These are phyloP conservation scores for Solenopsis invicta DNA, from an alignment of 1,140 invertebrate species.

Conservation along the genomic window DNA sequence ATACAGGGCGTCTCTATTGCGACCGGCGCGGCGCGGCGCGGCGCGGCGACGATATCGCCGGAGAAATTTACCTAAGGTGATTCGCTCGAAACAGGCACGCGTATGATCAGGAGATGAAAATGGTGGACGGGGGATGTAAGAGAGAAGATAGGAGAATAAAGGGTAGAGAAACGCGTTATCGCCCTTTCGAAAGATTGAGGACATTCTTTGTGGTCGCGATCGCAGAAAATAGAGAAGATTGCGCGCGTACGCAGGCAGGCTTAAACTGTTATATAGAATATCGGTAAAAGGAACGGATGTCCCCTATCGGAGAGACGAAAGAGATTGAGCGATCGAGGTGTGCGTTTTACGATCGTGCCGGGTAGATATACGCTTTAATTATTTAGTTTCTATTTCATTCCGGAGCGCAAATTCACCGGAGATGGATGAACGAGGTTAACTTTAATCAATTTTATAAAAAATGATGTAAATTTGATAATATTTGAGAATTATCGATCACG, in stretches of 20 bases:
- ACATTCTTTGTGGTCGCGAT: conserved; percentile 33
- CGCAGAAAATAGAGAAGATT: conserved; percentile 36
- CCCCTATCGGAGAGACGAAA: background rate
- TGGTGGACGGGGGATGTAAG: background rate
- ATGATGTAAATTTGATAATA: background rate
- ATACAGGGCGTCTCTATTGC: conserved; percentile 31
- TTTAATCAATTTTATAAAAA: background rate
- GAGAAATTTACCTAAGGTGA: conserved; percentile 66
- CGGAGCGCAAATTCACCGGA: background rate
- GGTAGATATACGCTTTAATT: conserved; percentile 14
- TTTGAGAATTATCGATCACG: conserved; percentile 16
- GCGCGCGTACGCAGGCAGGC: conserved; percentile 44
- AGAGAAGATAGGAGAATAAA: background rate
- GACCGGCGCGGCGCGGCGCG: too few species aligned
- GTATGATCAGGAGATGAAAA: conserved; percentile 18
- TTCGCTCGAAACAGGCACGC: conserved; percentile 45
- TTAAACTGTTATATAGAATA: conserved; percentile 56
- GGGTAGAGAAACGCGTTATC: conserved; percentile 55
- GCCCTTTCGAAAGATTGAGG: conserved; percentile 37
- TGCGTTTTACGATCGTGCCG: background rate
- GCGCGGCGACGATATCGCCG: conserved; percentile 33
- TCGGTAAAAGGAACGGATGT: conserved; percentile 27
- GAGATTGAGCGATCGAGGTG: background rate
- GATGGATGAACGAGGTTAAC: background rate
- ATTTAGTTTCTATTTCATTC: conserved; percentile 20